Evolutionary conservation across 1,140 invertebrate genomes (phyloP), one percentile per base, ranked within the genome.

Genomic region (Neotoxoptera formosana): DNA sequence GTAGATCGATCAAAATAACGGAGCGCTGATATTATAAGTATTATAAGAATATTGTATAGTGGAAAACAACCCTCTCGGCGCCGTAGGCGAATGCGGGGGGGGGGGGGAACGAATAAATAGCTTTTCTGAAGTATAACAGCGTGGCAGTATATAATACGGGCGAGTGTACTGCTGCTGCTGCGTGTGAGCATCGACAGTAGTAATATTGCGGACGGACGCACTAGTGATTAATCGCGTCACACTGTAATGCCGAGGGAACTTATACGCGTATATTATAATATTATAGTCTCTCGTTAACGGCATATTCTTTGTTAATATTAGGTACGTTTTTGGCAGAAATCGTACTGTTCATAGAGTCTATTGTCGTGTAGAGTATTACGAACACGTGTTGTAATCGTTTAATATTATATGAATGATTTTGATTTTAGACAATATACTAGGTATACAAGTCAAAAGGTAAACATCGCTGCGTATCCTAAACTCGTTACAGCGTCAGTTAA

Each of bases 1-100:
- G 21, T 53, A 51, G 87, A 89, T 89, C 87, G 48, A 89, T 89
- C 87, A 53, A 89, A 89, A 89, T 89, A 53, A 36, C 87, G 20
- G 87, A 51, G n/a, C 7, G n/a, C n/a, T 47, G 30, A 51, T 53
- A 53, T 89, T 89, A 41, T 41, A 89, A 56, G 53, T 89, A 89
- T 56, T 56, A n/a, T n/a, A 56, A 53, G 88, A 56, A 41, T 41
- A 53, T 51, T 25, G n/a, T 36, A 53, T 51, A 36, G n/a, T 36
- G 88, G 34, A 41, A 56, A 56, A 89, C 34, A 56, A 53, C 88
- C 88, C 34, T 56, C 51, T 56, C 34, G 34, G 17, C 3, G 51
- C 36, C 3, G n/a, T 8, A 56, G 7, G 51, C 1, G 30, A 30
- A 56, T 41, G 8, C 21, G 0, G 34, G 21, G 34, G 51, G 1